Conservation (phyloP, 2,113 vertebrate species). For the Mormyrus lacerda region DNA sequence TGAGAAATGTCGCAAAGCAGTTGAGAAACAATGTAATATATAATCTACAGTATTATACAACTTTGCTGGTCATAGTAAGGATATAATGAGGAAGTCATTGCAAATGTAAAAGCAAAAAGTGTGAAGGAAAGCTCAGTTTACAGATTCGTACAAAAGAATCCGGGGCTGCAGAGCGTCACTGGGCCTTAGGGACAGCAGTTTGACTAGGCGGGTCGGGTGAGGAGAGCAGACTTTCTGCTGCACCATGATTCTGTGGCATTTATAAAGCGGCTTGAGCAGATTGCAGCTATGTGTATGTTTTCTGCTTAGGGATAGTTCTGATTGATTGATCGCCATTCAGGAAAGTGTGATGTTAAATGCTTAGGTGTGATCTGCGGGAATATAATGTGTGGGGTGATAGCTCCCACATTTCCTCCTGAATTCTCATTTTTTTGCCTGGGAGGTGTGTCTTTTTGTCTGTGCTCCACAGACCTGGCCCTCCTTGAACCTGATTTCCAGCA, state of each 20-base stretch:
- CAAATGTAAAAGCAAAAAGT: slow-evolving; percentile 36
- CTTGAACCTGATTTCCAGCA: slow-evolving; percentile 31
- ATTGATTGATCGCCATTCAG: background rate
- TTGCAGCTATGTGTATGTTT: background rate
- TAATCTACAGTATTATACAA: background rate
- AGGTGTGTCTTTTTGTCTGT: too few relatives aligned
- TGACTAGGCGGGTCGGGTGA: too few relatives aligned
- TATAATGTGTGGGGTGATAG: background rate
- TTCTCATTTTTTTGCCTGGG: too few relatives aligned
- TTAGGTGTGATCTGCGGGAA: background rate
- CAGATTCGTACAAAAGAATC: slow-evolving; percentile 49
- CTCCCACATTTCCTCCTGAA: too few relatives aligned
- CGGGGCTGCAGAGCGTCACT: slow-evolving; percentile 59
- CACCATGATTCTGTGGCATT: background rate
- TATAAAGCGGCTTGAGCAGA: background rate
- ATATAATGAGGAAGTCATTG: slow-evolving; percentile 28
- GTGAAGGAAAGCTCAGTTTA: slow-evolving; percentile 54
- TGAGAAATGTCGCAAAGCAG: background rate
- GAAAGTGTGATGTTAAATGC: background rate
- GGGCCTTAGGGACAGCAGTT: slow-evolving; percentile 36
- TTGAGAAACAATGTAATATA: background rate
- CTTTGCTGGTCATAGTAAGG: background rate
- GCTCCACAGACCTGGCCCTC: background rate
- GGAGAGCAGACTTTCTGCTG: background rate
- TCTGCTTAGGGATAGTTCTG: background rate